Conservation (phyloP, 2,797 vertebrate genomes). For the Leptodactylus fallax region DNA sequence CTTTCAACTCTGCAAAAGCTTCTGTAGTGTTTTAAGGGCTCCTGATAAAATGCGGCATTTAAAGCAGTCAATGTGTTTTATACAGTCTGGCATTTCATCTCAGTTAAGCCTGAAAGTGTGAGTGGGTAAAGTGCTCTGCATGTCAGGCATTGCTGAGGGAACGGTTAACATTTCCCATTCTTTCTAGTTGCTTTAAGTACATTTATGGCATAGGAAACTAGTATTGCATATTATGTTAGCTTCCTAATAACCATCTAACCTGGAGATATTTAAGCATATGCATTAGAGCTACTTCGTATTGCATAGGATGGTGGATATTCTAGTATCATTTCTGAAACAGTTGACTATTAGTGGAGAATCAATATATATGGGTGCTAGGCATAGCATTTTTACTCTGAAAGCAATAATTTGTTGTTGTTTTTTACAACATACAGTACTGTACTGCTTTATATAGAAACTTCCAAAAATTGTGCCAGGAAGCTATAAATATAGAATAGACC, state of each 20-base stretch:
- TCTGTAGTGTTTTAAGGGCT: background rate
- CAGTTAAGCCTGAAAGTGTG: background rate
- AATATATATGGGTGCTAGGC: background rate
- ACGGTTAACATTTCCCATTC: background rate
- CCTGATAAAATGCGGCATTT: conserved; percentile 24
- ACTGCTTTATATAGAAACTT: too few relatives aligned
- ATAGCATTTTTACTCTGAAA: background rate
- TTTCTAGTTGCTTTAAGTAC: background rate
- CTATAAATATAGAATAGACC: too few relatives aligned
- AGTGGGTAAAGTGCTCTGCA: background rate
- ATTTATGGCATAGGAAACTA: background rate
- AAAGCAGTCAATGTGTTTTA: conserved; percentile 10
- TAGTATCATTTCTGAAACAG: background rate
- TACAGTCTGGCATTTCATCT: conserved; percentile 19
- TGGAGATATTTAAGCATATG: background rate
- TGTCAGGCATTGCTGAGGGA: background rate
- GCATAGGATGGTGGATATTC: background rate
- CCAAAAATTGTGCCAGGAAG: too few relatives aligned
- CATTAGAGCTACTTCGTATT: background rate
- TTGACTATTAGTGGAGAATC: background rate
- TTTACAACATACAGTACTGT: too few relatives aligned
- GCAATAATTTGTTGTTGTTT: too few relatives aligned
- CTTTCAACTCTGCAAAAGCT: background rate
- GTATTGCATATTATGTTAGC: too few relatives aligned
- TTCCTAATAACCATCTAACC: background rate